phyloP scores from a whole-genome alignment of 2,888 invertebrate genomes.

The Agriopis aurantiaria region DNA sequence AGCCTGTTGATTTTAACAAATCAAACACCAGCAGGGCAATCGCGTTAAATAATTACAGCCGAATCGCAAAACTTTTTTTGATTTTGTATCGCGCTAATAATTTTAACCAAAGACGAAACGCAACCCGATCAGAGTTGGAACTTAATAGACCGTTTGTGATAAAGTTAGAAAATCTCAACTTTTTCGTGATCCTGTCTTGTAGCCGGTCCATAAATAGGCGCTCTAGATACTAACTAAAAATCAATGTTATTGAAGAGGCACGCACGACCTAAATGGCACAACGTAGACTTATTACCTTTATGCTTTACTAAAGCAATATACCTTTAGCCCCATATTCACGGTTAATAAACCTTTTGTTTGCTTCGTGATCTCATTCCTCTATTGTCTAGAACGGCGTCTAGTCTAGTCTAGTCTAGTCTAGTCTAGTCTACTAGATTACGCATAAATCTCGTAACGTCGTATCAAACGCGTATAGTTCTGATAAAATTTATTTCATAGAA shows the following conservation, averaged over 20 bases:
- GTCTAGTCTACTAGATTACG: background rate
- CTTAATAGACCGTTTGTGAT: no score
- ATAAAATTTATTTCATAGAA: background rate
- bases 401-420: background rate
- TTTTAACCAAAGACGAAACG: no score
- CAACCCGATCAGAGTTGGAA: no score
- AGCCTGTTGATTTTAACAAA: no score
- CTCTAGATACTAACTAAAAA: background rate
- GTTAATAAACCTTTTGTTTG: constrained; percentile 10
- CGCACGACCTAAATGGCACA: background rate
- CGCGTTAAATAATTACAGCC: no score
- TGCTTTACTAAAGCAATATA: background rate
- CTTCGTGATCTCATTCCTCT: background rate
- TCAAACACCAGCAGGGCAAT: no score
- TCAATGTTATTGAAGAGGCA: background rate
- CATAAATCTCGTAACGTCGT: background rate
- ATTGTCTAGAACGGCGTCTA: constrained; percentile 7
- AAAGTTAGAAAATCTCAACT: no score
- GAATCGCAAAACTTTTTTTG: no score
- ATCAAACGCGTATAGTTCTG: background rate
- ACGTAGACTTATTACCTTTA: background rate
- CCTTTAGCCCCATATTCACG: background rate
- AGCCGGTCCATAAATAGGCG: background rate
- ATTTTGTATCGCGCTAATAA: no score
- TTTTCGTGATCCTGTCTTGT: background rate